A percentile compares a stretch with the other conserved stretches of the same genome.
Conservation (phyloP, 2,797 vertebrate genomes). For the Aratinga solstitialis region DNA sequence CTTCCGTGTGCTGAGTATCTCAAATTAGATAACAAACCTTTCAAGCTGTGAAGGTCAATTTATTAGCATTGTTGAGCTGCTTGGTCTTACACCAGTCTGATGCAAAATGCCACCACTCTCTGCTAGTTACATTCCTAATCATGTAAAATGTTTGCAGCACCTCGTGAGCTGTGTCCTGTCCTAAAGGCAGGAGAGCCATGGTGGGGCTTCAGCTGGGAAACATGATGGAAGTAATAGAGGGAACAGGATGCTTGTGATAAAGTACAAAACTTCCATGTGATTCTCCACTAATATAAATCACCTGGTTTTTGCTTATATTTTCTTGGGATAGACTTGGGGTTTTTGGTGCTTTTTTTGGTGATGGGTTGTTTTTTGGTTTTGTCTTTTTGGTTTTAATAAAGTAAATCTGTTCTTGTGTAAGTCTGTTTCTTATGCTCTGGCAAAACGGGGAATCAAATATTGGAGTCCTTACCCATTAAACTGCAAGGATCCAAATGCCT, state of each 20-base stretch:
- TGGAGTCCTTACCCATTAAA: neutral
- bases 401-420: neutral
- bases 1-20: neutral
- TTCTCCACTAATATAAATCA: neutral
- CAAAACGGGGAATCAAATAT: neutral
- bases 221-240: neutral
- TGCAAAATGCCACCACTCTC: neutral
- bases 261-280: neutral
- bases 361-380: neutral
- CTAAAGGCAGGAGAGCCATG: rapidly evolving
- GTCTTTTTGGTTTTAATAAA: neutral
- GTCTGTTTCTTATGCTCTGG: neutral
- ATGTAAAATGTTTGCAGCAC: rapidly evolving
- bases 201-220: neutral
- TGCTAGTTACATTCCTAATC: neutral
- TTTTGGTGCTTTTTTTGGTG: neutral
- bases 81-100: neutral
- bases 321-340: neutral
- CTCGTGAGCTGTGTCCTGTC: neutral
- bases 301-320: neutral
- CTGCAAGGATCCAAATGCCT: neutral
- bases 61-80: neutral
- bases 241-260: neutral
- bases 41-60: neutral
- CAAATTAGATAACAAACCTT: neutral